Evolutionary conservation across 1,140 invertebrate genomes (phyloP), one percentile per base, ranked within the genome.

Genomic region (Spodoptera frugiperda): DNA sequence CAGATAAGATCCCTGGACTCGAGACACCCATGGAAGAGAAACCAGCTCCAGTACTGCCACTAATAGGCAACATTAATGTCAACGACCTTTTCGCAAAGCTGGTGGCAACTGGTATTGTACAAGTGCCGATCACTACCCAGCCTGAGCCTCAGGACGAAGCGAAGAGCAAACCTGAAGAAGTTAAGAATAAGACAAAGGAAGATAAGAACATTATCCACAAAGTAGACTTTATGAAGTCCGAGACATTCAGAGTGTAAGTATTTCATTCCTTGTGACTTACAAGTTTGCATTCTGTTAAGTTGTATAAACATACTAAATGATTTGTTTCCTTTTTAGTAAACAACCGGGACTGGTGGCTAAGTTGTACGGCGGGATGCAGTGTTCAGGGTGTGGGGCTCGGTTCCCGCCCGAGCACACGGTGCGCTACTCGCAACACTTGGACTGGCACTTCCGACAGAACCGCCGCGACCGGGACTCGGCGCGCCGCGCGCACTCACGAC

Each of bases 381-480:
- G 99, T 93, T 97, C 97, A 73, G 98, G 98, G 21, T 99, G 98
- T 94, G 98, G 98, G 15, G 96, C 97, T 30, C 95, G 99, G 51
- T 99, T 99, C 91, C 96, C 97, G 11, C 96, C 97, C 0, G 97
- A 98, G 89, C 96, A 98, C 84, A 98, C 97, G 0, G 97, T 98
- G 33, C 96, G 96, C 70, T 98, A 99, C 89, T 97, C 97, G 78
- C 97, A 98, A 88, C 99, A 99, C 94, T 95, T 99, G 33, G 98
- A 99, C 93, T 99, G 99, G 98, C 99, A 99, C 94, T 99, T 99
- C 93, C 94, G 98, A 10, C 97, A 98, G 90, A 99, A 99, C 92
- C 94, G 98, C 10, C 95, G 97, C 54, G 98, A 98, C 84, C 96
- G 98, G 76, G 97, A 98, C 84, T 97, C 97, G 0, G 96, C 96